Percentiles rank a stretch among this genome's conserved stretches.
Conservation (phyloP, 2,113 vertebrate genomes). For the Triplophysa dalaica region DNA sequence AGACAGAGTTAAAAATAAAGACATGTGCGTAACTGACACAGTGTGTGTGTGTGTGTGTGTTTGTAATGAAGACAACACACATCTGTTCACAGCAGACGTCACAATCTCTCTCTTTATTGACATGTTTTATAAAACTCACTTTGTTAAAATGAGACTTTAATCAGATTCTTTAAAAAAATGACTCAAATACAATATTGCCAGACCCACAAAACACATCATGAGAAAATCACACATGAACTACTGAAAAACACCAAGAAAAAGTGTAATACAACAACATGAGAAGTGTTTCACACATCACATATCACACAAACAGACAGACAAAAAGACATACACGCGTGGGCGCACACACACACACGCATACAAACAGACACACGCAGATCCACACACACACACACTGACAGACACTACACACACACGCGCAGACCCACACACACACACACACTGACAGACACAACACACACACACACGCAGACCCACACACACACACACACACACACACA, state of each 20-base stretch:
- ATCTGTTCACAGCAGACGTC: neutral
- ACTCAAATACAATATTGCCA: neutral
- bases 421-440: neutral
- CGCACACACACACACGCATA: no score
- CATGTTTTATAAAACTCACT: constrained; percentile 30
- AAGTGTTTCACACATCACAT: no score
- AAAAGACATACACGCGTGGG: no score
- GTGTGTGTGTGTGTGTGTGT: neutral
- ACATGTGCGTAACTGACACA: neutral
- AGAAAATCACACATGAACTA: neutral
- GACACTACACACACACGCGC: no score
- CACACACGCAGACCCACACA: no score
- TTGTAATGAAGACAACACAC: neutral
- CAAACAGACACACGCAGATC: neutral
- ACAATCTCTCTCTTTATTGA: constrained; percentile 27
- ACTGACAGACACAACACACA: neutral
- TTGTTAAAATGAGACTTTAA: constrained; percentile 6
- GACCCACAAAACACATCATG: no score
- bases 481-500: neutral
- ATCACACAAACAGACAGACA: no score
- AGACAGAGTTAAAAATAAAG: neutral
- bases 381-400: no score
- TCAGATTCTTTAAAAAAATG: constrained; percentile 1
- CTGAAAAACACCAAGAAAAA: neutral
- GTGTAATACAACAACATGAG: neutral